Evolutionary conservation across 2,888 invertebrate genomes (phyloP).

Genomic region (Reticulitermes lucifugus): DNA sequence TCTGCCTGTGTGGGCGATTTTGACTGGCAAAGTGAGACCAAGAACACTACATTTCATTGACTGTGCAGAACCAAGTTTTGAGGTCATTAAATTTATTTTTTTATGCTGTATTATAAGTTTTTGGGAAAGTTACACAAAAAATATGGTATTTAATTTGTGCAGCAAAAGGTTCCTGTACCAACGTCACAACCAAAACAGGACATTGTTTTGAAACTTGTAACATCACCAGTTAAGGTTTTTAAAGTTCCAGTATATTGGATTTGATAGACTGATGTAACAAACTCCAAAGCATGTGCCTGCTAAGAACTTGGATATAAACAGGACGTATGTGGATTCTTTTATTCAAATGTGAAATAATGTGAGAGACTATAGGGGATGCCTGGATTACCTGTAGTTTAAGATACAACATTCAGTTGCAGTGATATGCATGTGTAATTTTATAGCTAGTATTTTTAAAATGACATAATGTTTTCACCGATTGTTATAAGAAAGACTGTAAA

Average conservation of each 20-base stretch:
- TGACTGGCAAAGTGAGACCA: no score
- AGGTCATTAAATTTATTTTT: no score
- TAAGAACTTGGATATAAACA: neutral
- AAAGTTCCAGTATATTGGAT: neutral
- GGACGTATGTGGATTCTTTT: slow-evolving; percentile 9
- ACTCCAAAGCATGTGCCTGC: slow-evolving; percentile 30
- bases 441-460: slow-evolving; percentile 37
- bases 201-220: neutral
- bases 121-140: no score
- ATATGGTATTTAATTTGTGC: no score
- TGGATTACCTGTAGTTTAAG: slow-evolving; percentile 18
- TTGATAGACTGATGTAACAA: slow-evolving; percentile 38
- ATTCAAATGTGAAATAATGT: neutral
- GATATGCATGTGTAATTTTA: slow-evolving; percentile 38
- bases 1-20: no score
- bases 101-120: no score
- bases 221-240: neutral
- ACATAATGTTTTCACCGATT: slow-evolving; percentile 40
- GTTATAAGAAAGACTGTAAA: slow-evolving; percentile 32
- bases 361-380: neutral
- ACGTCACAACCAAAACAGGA: no score
- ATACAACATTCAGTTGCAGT: slow-evolving; percentile 29
- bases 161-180: no score
- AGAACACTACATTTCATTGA: no score
- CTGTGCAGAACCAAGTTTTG: no score